Conservation (phyloP, 2,113 vertebrate species). For the Origma solitaria region DNA sequence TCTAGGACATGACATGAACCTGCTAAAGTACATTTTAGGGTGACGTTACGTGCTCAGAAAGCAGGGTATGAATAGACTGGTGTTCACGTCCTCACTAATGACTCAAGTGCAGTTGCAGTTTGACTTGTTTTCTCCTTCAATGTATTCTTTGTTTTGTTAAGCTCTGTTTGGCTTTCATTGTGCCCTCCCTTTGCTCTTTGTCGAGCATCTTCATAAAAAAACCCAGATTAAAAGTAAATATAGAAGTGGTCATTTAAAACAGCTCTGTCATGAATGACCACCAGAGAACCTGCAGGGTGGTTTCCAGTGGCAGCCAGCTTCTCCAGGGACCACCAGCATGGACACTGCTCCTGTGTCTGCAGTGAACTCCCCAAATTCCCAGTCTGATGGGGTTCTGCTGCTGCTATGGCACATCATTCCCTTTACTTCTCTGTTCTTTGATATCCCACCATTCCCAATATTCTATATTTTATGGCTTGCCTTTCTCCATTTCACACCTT, state of each 20-base stretch:
- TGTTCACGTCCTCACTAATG: neutral
- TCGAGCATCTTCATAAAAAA: neutral
- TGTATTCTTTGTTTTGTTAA: constrained; percentile 41
- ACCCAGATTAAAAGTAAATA: neutral
- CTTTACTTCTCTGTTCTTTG: neutral
- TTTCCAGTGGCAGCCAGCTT: neutral
- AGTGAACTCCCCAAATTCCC: neutral
- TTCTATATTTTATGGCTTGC: neutral
- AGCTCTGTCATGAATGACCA: neutral
- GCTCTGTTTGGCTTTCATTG: neutral
- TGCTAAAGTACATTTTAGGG: neutral
- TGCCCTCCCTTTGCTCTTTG: neutral
- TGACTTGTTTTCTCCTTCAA: constrained; percentile 16
- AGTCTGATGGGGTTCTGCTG: neutral
- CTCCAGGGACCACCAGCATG: rapidly evolving
- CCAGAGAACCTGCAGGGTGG: neutral
- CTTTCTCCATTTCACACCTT: neutral
- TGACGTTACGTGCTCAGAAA: neutral
- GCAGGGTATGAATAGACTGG: neutral
- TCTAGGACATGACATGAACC: neutral
- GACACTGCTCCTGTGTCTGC: neutral
- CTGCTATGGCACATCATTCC: neutral
- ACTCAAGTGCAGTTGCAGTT: constrained; percentile 20
- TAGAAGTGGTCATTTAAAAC: neutral
- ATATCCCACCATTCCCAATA: neutral